These are phyloP conservation scores for Lutjanus erythropterus DNA, from an alignment of 2,113 vertebrate genomes.

Conservation along the genomic window DNA sequence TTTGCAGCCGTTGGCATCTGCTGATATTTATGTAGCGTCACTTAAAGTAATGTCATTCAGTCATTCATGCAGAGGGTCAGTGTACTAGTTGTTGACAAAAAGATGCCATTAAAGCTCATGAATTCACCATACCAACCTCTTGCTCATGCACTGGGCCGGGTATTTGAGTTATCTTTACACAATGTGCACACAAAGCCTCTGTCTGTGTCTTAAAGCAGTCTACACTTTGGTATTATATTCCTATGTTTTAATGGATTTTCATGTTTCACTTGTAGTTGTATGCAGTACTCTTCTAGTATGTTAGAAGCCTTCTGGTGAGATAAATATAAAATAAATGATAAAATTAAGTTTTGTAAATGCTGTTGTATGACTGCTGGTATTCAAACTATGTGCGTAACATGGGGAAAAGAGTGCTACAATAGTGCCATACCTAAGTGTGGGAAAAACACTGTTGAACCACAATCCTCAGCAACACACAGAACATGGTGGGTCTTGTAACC, in stretches of 20 bases:
- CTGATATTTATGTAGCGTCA: constrained; percentile 20
- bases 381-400: constrained; percentile 16
- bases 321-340: no score
- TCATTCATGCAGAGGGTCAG: constrained; percentile 13
- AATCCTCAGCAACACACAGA: constrained; percentile 42
- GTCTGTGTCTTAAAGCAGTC: not conserved
- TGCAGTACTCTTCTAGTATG: not conserved
- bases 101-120: not conserved
- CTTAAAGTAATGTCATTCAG: constrained; percentile 8
- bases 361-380: constrained; percentile 7
- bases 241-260: not conserved
- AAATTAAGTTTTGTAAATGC: not conserved
- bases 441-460: constrained; percentile 42
- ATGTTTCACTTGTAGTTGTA: not conserved
- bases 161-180: not conserved
- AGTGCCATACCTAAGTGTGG: constrained; percentile 19
- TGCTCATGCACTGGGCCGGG: not conserved
- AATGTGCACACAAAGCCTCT: not conserved
- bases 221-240: not conserved
- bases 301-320: constrained; percentile 9
- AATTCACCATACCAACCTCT: not conserved
- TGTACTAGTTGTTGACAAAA: constrained; percentile 5
- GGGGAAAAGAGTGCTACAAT: not conserved
- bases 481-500: constrained; percentile 56
- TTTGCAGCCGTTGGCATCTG: not conserved